Conservation (phyloP, 1,140 invertebrate genomes). For the Rhagoletis pomonella region DNA sequence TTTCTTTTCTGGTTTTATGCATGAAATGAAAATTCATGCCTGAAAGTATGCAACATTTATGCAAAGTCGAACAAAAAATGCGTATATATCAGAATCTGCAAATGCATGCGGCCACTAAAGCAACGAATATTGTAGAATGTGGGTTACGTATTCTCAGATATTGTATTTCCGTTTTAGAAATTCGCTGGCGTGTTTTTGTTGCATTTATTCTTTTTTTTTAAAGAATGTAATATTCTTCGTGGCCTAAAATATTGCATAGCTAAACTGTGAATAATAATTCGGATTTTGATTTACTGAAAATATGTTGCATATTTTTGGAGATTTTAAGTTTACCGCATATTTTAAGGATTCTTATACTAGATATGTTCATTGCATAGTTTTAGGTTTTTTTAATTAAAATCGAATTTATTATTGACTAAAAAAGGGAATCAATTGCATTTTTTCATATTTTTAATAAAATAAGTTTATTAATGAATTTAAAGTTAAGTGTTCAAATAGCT, state of each 20-base stretch:
- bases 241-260: background rate
- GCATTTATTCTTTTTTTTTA: background rate
- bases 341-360: too few relatives aligned
- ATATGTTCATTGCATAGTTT: too few relatives aligned
- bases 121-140: background rate
- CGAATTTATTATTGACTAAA: too few relatives aligned
- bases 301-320: background rate
- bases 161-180: slow-evolving; percentile 14
- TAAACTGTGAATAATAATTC: background rate
- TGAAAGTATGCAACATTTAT: slow-evolving; percentile 50
- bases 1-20: slow-evolving; percentile 50
- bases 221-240: background rate
- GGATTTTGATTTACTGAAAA: background rate
- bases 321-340: background rate
- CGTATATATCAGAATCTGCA: background rate
- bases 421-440: too few relatives aligned
- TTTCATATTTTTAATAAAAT: too few relatives aligned
- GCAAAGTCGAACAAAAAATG: slow-evolving; percentile 27
- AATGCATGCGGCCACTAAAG: background rate
- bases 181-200: background rate
- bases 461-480: too few relatives aligned
- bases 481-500: too few relatives aligned
- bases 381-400: too few relatives aligned
- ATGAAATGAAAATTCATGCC: slow-evolving; percentile 47
- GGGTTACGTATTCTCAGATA: slow-evolving; percentile 16